Evolutionary conservation across 2,888 invertebrate genomes (phyloP).

Genomic region (Phengaris alcon): DNA sequence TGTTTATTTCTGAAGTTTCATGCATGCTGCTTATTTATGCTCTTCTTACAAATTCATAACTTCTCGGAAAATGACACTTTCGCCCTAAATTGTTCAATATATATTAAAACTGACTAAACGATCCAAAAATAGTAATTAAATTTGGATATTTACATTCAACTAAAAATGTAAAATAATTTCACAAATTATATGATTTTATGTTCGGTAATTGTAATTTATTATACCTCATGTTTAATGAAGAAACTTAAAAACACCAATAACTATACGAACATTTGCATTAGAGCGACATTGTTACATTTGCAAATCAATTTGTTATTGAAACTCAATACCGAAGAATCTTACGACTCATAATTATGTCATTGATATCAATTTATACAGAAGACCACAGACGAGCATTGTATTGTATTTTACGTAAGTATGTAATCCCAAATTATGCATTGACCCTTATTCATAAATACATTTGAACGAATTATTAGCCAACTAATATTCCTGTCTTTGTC

Average conservation of each 20-base stretch:
- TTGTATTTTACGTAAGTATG: too few species aligned
- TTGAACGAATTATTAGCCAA: too few species aligned
- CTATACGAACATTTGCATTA: not conserved
- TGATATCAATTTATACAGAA: conserved; percentile 1
- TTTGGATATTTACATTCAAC: too few species aligned
- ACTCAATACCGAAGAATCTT: not conserved
- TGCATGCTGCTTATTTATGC: conserved; percentile 17
- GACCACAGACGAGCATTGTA: not conserved
- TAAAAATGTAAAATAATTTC: too few species aligned
- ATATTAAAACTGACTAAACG: not conserved
- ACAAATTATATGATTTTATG: too few species aligned
- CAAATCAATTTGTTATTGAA: conserved; percentile 18
- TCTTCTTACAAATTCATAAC: not conserved
- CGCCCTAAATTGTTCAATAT: not conserved
- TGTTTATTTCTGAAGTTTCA: conserved; percentile 47
- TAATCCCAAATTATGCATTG: too few species aligned
- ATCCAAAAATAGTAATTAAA: too few species aligned
- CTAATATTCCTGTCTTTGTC: too few species aligned
- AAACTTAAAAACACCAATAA: too few species aligned
- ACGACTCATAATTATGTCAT: not conserved
- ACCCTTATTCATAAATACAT: too few species aligned
- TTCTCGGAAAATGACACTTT: conserved; percentile 1
- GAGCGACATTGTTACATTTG: not conserved
- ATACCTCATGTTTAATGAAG: too few species aligned
- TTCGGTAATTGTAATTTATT: too few species aligned